These are phyloP conservation scores for Allygus modestus DNA, from an alignment of 2,888 invertebrate genomes.

Conservation along the genomic window DNA sequence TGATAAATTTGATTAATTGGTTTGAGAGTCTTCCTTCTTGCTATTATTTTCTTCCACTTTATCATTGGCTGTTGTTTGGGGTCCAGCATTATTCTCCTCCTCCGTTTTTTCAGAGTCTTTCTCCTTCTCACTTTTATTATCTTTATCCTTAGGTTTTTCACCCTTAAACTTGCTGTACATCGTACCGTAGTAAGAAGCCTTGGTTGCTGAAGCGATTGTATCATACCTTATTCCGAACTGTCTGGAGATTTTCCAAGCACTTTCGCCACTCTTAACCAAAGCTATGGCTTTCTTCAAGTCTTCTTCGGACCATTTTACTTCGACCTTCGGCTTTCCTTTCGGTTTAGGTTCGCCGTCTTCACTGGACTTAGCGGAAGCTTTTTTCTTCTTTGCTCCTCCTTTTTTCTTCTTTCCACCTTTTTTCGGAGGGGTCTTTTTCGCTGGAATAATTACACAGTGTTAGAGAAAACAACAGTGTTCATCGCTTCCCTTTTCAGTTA, in stretches of 20 bases:
- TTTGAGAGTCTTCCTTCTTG: background rate
- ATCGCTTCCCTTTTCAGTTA: background rate
- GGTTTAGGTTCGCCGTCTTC: constrained; percentile 23
- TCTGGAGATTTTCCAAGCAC: constrained; percentile 36
- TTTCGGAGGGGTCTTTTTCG: constrained; percentile 39
- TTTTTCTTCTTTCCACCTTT: constrained; percentile 46
- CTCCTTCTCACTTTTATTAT: background rate
- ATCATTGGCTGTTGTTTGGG: background rate
- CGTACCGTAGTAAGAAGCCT: constrained; percentile 13
- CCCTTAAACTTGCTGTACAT: constrained; percentile 50
- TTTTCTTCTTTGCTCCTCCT: constrained; percentile 27
- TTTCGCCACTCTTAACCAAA: constrained; percentile 44
- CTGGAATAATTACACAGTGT: constrained; percentile 37
- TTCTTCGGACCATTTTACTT: constrained; percentile 46
- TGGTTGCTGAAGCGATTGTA: constrained; percentile 28
- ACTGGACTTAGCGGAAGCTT: background rate
- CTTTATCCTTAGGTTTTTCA: background rate
- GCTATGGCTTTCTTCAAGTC: constrained; percentile 54
- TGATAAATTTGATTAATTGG: background rate
- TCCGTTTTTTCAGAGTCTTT: background rate
- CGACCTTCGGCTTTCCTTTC: constrained; percentile 12
- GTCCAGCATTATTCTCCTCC: background rate
- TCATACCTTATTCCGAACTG: constrained; percentile 43
- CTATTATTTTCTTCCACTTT: background rate
- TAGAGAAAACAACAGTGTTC: constrained; percentile 10